These are phyloP conservation scores for Phoenicopterus ruber DNA, from an alignment of 2,113 vertebrate species.

Conservation along the genomic window DNA sequence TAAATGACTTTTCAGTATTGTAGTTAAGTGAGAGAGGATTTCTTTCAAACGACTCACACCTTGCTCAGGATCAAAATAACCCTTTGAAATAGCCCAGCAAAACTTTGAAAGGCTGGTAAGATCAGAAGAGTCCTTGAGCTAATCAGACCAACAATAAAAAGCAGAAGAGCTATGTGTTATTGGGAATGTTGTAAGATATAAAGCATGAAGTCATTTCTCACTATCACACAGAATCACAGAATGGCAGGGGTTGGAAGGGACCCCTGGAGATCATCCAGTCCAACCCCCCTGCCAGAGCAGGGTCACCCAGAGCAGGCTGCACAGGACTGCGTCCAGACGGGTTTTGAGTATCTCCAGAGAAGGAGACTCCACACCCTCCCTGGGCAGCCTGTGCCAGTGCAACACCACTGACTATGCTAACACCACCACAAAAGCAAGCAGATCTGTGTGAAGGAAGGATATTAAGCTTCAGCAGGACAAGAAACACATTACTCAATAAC, in stretches of 20 bases:
- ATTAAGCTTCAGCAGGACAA: not conserved
- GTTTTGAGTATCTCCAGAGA: too few relatives aligned
- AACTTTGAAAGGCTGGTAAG: not conserved
- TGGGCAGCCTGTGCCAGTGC: too few relatives aligned
- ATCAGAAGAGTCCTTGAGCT: not conserved
- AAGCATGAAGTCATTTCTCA: not conserved
- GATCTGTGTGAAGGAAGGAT: not conserved
- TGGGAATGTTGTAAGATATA: not conserved
- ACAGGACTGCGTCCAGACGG: too few relatives aligned
- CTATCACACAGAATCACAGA: too few relatives aligned
- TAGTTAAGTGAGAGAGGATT: not conserved
- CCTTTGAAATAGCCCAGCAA: not conserved
- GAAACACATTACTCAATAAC: not conserved
- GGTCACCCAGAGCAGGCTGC: too few relatives aligned
- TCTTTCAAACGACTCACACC: not conserved
- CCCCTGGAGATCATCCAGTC: too few relatives aligned
- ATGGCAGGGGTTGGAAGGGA: too few relatives aligned
- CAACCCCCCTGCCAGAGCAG: too few relatives aligned
- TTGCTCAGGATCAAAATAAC: not conserved
- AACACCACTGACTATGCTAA: too few relatives aligned
- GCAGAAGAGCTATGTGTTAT: not conserved
- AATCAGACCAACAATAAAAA: not conserved
- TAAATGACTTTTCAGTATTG: not conserved
- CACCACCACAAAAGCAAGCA: not conserved
- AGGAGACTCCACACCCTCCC: too few relatives aligned